A percentile compares a stretch with the other conserved stretches of the same genome.
Conservation (phyloP, 2,113 vertebrate species). For the Bombycilla garrulus region DNA sequence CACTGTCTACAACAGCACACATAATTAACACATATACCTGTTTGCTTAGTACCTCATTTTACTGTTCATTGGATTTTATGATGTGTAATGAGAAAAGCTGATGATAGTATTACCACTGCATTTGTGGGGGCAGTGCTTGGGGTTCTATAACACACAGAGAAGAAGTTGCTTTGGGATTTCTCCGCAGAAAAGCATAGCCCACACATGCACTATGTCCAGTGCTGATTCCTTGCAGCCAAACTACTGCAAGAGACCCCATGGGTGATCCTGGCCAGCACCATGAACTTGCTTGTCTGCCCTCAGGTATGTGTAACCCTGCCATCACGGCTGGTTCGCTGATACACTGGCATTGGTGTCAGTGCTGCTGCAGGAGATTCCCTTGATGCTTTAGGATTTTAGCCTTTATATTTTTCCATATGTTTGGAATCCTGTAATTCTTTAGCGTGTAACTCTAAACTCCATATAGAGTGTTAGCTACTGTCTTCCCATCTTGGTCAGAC, state of each 20-base stretch:
- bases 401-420: neutral
- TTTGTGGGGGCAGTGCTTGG: neutral
- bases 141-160: neutral
- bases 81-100: neutral
- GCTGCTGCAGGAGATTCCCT: neutral
- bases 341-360: rapidly evolving
- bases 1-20: neutral
- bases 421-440: neutral
- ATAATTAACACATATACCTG: neutral
- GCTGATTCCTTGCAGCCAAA: neutral
- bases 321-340: neutral
- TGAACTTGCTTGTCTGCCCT: neutral
- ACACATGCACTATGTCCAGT: too few species aligned
- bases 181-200: neutral
- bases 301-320: neutral
- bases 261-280: neutral
- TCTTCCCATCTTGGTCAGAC: neutral
- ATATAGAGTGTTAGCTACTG: neutral
- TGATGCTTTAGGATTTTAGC: neutral
- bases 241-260: rapidly evolving
- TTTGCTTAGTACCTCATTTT: neutral
- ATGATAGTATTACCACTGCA: neutral
- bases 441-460: neutral
- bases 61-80: neutral
- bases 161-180: neutral